phyloP scores from a whole-genome alignment of 2,113 vertebrate genomes.

The Boulengeromyrus knoepffleri region DNA sequence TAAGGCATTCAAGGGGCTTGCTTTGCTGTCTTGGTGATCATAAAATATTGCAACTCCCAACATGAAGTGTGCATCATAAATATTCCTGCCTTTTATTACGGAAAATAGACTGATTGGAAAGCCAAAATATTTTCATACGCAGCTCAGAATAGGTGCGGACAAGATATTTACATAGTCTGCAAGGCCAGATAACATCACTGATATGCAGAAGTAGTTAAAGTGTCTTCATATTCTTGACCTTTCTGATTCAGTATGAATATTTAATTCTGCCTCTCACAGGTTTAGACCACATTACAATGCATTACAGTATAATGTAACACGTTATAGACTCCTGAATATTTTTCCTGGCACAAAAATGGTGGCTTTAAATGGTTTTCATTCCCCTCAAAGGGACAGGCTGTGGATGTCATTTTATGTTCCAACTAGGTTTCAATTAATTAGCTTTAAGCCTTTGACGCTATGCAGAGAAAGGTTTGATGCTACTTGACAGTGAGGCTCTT shows the following conservation, averaged over 20 bases:
- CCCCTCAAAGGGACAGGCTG: not conserved
- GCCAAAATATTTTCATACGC: not conserved
- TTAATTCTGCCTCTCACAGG: not conserved
- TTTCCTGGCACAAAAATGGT: not conserved
- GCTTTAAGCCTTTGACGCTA: not conserved
- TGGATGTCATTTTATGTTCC: not conserved
- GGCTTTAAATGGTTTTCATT: not conserved
- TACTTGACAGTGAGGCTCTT: not conserved
- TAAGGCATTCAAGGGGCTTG: not conserved
- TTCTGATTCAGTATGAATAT: constrained; percentile 1
- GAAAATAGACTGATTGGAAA: not conserved
- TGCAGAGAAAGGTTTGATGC: not conserved
- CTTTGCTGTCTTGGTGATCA: not conserved
- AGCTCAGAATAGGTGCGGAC: not conserved
- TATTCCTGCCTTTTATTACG: not conserved
- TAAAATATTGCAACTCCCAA: not conserved
- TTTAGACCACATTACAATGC: not conserved
- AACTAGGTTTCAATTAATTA: not conserved
- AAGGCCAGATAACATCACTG: not conserved
- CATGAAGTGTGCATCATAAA: not conserved
- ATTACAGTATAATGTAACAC: not conserved
- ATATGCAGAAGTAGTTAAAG: not conserved
- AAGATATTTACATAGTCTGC: not conserved
- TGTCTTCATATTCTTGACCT: not conserved
- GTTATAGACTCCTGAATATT: not conserved